Base-by-base conservation (phyloP, 2,113 vertebrate species). In the Tetraodon nigroviridis region DNA sequence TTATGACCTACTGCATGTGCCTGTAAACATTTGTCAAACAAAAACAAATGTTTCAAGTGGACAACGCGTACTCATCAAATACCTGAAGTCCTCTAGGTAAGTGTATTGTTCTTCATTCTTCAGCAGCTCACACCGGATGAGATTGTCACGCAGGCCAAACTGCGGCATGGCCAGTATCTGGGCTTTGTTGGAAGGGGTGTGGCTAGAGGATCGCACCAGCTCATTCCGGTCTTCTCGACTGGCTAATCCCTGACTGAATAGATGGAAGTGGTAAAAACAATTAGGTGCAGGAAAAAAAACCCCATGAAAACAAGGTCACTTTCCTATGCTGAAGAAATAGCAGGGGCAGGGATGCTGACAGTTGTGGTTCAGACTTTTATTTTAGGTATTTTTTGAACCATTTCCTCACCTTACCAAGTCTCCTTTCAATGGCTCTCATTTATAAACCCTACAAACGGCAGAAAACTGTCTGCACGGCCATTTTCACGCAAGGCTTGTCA, bases 31-130 rank as follows among this genome's bases (percentile, higher is more conserved):
- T 5, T n/a, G 16, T 18, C 42, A 51, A 24, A 42, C n/a, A 15
- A 6, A 57, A 17, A 0, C 6, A 17, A 11, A 8, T 11, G n/a
- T 6, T 44, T 0, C 20, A 48, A 12, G 37, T 18, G 40, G 22
- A 10, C 16, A 49, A 54, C 21, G 62, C 11, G 1, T 29, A 67
- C 32, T 41, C 2, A 7, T 32, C 4, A 40, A 51, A 13, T 64
- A 98, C 97, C 90, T 97, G 90, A 92, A 98, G 75, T 85, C 75
- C 80, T 93, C 87, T 71, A 94, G 86, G 58, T 90, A 83, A 2
- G 92, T 96, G 84, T 97, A 99, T 14, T 87, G 75, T 3, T 92
- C 91, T 79, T 97, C 93, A 66, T 89, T 94, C 73, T 94, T 94
- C 17, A 89, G 54, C 13, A 98, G 91, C 69, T 93, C 91, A 69